phyloP scores from a whole-genome alignment of 2,113 vertebrate species.

The Platichthys flesus region DNA sequence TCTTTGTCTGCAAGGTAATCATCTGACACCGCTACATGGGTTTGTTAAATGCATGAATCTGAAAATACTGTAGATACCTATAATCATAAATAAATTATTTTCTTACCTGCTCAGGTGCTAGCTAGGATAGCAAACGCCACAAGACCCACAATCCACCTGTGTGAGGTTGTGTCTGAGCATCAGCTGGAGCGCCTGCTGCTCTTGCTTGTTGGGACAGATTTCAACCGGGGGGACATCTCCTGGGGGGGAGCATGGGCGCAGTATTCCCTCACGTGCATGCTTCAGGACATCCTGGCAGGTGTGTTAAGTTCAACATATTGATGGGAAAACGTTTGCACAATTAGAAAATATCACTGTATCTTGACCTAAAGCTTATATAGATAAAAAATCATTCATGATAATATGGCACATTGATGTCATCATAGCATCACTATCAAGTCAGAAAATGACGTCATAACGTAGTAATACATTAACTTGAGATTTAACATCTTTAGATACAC shows the following conservation, averaged over 20 bases:
- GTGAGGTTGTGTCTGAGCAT: conserved; percentile 96
- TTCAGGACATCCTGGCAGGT: conserved; percentile 99
- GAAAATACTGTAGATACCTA: not conserved
- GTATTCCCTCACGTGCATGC: conserved; percentile 98
- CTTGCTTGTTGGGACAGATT: conserved; percentile 96
- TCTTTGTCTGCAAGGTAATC: conserved; percentile 97
- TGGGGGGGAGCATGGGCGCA: conserved; percentile 99
- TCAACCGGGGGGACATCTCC: conserved; percentile 97
- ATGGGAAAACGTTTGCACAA: too few relatives aligned
- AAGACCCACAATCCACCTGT: conserved; percentile 96
- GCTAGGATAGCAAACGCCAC: conserved; percentile 97
- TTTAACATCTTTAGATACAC: too few relatives aligned
- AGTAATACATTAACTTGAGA: too few relatives aligned
- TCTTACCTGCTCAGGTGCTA: conserved; percentile 86
- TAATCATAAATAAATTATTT: not conserved
- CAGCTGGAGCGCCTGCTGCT: conserved; percentile 95
- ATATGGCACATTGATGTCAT: too few relatives aligned
- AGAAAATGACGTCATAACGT: too few relatives aligned
- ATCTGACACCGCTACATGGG: not conserved
- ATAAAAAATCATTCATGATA: too few relatives aligned
- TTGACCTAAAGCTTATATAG: too few relatives aligned
- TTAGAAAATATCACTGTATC: not conserved
- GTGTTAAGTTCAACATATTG: conserved; percentile 38
- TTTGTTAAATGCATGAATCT: not conserved
- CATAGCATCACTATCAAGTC: too few relatives aligned